Conservation (phyloP, 2,113 vertebrate species). For the Elgaria multicarinata region DNA sequence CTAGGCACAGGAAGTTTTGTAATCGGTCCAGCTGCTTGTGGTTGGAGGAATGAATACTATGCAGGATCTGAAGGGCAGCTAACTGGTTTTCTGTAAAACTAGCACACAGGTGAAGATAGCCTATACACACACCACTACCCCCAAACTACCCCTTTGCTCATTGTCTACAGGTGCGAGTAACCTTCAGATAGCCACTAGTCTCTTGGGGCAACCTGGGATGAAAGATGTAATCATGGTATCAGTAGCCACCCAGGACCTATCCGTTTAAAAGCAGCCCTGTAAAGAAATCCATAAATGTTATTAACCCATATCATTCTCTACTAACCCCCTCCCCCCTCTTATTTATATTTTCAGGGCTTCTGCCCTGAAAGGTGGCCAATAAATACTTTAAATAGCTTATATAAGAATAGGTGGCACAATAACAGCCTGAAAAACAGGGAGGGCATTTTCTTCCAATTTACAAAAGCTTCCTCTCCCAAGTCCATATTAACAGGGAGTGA, state of each 20-base stretch:
- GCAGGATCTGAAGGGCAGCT: background rate
- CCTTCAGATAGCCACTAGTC: background rate
- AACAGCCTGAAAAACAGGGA: background rate
- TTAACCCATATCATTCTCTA: background rate
- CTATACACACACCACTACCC: background rate
- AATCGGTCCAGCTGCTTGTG: background rate
- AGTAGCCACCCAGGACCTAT: background rate
- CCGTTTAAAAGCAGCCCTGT: background rate
- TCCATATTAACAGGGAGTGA: background rate
- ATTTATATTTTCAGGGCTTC: too few relatives aligned
- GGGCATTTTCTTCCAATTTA: background rate
- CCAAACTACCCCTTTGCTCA: too few relatives aligned
- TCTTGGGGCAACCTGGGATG: background rate
- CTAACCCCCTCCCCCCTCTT: too few relatives aligned
- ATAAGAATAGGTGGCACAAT: background rate
- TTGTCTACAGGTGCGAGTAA: background rate
- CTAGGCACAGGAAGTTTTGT: background rate
- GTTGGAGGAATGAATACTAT: background rate
- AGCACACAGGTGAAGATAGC: background rate
- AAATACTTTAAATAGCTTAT: too few relatives aligned
- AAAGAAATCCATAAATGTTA: background rate
- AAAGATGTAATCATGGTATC: background rate
- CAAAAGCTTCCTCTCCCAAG: background rate
- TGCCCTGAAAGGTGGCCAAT: too few relatives aligned
- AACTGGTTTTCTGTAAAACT: background rate